phyloP scores from a whole-genome alignment of 2,113 vertebrate genomes.

The Laticauda colubrina region DNA sequence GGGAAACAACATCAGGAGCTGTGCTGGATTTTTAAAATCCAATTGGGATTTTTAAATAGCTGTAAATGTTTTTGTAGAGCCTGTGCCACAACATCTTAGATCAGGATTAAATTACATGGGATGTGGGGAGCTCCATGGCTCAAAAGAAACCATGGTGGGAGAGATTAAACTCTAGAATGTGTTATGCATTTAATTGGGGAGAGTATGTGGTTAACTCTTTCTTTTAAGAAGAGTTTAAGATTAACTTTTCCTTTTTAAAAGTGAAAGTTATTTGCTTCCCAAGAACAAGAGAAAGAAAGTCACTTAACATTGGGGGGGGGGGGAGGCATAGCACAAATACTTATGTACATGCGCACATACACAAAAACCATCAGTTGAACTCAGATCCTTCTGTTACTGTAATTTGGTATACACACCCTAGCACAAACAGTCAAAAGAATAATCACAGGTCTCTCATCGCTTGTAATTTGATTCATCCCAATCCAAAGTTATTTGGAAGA shows the following conservation, averaged over 20 bases:
- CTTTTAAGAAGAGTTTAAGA: neutral
- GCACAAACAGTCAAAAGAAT: neutral
- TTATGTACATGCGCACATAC: no score
- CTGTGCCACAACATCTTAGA: slow-evolving; percentile 12
- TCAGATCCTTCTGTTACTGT: neutral
- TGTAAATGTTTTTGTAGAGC: slow-evolving; percentile 32
- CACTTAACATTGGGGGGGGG: neutral
- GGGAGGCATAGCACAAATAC: neutral
- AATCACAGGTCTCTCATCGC: neutral
- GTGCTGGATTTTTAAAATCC: neutral
- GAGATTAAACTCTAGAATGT: neutral
- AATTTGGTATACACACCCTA: neutral
- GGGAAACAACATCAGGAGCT: neutral
- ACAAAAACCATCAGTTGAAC: neutral
- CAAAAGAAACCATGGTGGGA: neutral
- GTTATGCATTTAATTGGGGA: neutral
- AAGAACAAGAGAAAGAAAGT: neutral
- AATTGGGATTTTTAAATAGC: neutral
- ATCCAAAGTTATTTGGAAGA: neutral
- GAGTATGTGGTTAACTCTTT: neutral
- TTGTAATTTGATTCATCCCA: neutral
- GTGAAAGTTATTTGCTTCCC: neutral
- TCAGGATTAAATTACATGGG: neutral
- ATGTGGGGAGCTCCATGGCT: neutral
- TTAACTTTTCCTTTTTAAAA: neutral